Evolutionary conservation across 2,888 invertebrate genomes (phyloP).

Genomic region (Drosophila leonis): DNA sequence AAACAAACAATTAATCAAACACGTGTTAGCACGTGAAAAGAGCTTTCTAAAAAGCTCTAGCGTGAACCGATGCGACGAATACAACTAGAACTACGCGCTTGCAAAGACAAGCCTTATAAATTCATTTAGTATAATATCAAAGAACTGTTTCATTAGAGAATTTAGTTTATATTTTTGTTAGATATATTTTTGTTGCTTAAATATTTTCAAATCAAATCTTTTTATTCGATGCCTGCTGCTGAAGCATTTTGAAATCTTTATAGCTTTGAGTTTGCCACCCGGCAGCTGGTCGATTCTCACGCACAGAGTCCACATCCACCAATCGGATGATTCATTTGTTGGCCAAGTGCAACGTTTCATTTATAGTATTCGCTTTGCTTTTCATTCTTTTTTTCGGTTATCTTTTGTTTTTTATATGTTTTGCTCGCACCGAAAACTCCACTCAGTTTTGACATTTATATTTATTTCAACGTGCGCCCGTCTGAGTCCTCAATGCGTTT

Average conservation of each 20-base stretch:
- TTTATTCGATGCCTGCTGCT: background rate
- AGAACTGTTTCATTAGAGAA: too few relatives aligned
- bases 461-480: constrained; percentile 83
- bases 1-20: too few relatives aligned
- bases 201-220: background rate
- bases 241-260: background rate
- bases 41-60: too few relatives aligned
- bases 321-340: constrained; percentile 59
- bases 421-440: constrained; percentile 66
- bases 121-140: too few relatives aligned
- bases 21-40: too few relatives aligned
- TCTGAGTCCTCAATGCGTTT: constrained; percentile 66
- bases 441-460: constrained; percentile 83
- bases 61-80: too few relatives aligned
- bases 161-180: background rate
- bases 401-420: constrained; percentile 37
- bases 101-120: too few relatives aligned
- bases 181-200: background rate
- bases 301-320: constrained; percentile 46
- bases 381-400: constrained; percentile 6
- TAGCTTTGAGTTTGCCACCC: constrained; percentile 43
- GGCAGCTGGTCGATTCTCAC: constrained; percentile 58
- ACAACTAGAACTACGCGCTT: too few relatives aligned
- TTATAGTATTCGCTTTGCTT: constrained; percentile 7
- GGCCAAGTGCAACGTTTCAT: constrained; percentile 53